A percentile compares a stretch with the other conserved stretches of the same genome.
Evolutionary conservation across 2,797 vertebrate species (phyloP).

Genomic region (Peromyscus melanophrys): DNA sequence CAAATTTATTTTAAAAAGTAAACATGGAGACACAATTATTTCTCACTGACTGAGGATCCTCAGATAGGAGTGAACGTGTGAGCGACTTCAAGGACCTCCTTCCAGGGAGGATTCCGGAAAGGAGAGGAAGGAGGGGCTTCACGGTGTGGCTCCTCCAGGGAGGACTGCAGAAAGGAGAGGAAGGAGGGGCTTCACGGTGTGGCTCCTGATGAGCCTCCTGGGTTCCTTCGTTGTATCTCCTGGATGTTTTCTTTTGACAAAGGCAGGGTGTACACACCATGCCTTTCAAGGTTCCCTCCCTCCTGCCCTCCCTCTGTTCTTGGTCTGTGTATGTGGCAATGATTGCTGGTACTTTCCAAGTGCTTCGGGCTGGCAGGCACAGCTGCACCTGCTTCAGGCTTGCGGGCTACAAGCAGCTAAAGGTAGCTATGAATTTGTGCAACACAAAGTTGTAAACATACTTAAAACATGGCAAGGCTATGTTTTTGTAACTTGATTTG

Average conservation of each 20-base stretch:
- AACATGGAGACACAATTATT: not conserved
- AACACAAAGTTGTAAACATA: not conserved
- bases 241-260: not conserved
- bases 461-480: not conserved
- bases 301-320: not conserved
- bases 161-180: too few species aligned
- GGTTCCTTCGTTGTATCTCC: not conserved
- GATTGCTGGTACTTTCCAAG: not conserved
- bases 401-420: not conserved
- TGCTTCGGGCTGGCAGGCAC: not conserved
- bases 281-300: not conserved
- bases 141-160: not conserved
- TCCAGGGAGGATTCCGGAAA: not conserved
- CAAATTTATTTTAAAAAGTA: not conserved
- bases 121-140: not conserved
- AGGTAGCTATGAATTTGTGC: not conserved
- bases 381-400: not conserved
- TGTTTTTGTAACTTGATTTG: not conserved
- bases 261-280: not conserved
- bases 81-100: not conserved
- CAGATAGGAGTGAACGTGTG: not conserved
- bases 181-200: too few species aligned
- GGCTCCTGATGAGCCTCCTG: not conserved
- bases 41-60: not conserved
- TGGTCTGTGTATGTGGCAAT: not conserved